Conservation (phyloP, 1,140 invertebrate genomes). For the Coboldia fuscipes region DNA sequence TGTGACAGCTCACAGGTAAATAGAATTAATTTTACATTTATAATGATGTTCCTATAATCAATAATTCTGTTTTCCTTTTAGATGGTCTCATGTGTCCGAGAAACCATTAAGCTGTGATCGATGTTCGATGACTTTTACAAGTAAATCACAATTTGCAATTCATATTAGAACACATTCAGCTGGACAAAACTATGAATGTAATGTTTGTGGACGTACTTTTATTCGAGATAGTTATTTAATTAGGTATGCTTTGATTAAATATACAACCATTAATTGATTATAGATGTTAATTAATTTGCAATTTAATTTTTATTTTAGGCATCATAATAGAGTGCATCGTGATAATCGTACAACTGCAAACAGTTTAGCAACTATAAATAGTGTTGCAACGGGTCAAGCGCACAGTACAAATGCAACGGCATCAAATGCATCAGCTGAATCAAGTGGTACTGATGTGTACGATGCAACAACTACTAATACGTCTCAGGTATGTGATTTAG, state of each 20-base stretch:
- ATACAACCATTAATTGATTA: not conserved
- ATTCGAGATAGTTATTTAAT: constrained; percentile 54
- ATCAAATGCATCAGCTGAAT: constrained; percentile 1
- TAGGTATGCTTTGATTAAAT: constrained; percentile 21
- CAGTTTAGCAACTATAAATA: constrained; percentile 23
- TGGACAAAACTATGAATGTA: constrained; percentile 43
- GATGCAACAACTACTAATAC: constrained; percentile 3
- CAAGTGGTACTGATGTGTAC: constrained; percentile 1
- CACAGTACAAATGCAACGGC: not conserved
- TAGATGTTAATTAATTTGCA: constrained; percentile 1
- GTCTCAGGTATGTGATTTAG: constrained; percentile 5
- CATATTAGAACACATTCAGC: constrained; percentile 52
- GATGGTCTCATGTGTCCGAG: constrained; percentile 53
- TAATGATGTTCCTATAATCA: not conserved
- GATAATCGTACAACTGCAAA: constrained; percentile 29
- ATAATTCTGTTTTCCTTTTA: constrained; percentile 7
- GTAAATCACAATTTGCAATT: constrained; percentile 42
- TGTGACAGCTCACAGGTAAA: constrained; percentile 41
- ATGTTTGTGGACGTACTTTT: constrained; percentile 45
- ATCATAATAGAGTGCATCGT: constrained; percentile 45
- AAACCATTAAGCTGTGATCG: constrained; percentile 46
- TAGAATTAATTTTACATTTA: not conserved
- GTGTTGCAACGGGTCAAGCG: constrained; percentile 11
- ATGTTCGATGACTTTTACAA: constrained; percentile 48
- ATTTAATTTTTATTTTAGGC: constrained; percentile 22